Percentiles rank a stretch among this genome's conserved stretches.
phyloP scores from a whole-genome alignment of 2,888 invertebrate genomes.

The Agrochola circellaris region DNA sequence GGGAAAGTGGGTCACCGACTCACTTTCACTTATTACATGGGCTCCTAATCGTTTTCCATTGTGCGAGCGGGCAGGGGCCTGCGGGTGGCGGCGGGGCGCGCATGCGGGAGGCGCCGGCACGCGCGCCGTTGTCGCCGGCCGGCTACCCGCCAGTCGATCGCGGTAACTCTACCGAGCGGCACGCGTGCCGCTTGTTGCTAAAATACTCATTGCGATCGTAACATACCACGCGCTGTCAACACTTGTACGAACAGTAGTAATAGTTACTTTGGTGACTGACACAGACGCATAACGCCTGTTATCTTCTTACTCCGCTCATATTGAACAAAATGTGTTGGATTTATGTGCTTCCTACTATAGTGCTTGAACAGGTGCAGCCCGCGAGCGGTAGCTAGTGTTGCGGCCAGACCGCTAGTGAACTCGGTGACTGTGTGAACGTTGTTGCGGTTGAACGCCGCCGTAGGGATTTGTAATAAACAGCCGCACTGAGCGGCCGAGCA shows the following conservation, averaged over 20 bases:
- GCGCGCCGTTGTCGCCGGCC: constrained; percentile 88
- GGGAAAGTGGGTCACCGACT: constrained; percentile 97
- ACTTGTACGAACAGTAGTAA: constrained; percentile 74
- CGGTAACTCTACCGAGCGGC: constrained; percentile 84
- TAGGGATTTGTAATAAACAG: constrained; percentile 86
- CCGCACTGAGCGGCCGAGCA: constrained; percentile 89
- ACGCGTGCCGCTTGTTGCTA: constrained; percentile 80
- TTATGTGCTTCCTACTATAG: constrained; percentile 86
- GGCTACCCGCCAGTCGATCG: constrained; percentile 90
- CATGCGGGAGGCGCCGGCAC: constrained; percentile 90
- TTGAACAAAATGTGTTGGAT: constrained; percentile 89
- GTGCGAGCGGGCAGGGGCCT: constrained; percentile 91
- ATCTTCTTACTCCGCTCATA: constrained; percentile 69
- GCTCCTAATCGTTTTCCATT: constrained; percentile 93
- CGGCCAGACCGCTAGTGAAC: constrained; percentile 90
- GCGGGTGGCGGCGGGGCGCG: constrained; percentile 88
- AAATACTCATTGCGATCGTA: constrained; percentile 83
- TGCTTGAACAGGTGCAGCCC: constrained; percentile 89
- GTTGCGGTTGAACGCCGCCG: constrained; percentile 88
- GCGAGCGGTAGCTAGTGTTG: constrained; percentile 90
- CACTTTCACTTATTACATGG: constrained; percentile 97
- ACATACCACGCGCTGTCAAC: constrained; percentile 83
- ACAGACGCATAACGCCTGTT: constrained; percentile 73
- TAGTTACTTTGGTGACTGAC: constrained; percentile 73
- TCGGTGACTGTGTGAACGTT: constrained; percentile 90